Evolutionary conservation across 2,888 invertebrate genomes (phyloP).

Genomic region (Agrotis ipsilon): DNA sequence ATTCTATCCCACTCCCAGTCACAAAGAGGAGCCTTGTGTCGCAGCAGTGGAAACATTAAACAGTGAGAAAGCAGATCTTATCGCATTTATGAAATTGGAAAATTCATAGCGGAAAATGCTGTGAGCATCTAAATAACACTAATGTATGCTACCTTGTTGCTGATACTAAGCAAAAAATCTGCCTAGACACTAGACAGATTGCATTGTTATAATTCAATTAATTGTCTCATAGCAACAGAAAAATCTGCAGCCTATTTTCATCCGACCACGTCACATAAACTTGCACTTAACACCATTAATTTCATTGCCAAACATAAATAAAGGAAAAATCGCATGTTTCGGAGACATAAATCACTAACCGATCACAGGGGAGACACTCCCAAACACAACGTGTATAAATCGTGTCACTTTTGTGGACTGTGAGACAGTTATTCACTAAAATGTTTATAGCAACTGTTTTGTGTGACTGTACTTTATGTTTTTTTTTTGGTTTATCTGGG

Average conservation of each 20-base stretch:
- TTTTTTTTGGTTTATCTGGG: too few relatives aligned
- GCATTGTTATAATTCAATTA: too few relatives aligned
- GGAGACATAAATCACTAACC: conserved; percentile 56
- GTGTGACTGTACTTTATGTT: conserved; percentile 5
- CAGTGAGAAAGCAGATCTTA: too few relatives aligned
- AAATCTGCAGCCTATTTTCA: conserved; percentile 37
- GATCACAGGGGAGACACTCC: conserved; percentile 53
- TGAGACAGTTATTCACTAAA: conserved; percentile 43
- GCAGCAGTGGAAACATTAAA: too few relatives aligned
- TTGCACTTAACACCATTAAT: conserved; percentile 46
- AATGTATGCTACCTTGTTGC: too few relatives aligned
- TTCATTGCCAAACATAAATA: conserved; percentile 36
- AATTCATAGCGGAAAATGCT: too few relatives aligned
- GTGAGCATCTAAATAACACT: too few relatives aligned
- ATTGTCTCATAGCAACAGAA: background rate
- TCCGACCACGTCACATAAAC: conserved; percentile 37
- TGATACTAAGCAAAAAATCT: too few relatives aligned
- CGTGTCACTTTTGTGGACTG: conserved; percentile 36
- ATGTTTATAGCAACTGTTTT: conserved; percentile 24
- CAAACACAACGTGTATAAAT: conserved; percentile 59
- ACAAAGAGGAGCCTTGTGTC: too few relatives aligned
- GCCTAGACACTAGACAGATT: too few relatives aligned
- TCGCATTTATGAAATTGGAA: too few relatives aligned
- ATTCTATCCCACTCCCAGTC: too few relatives aligned
- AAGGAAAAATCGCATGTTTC: conserved; percentile 19